These are phyloP conservation scores for Eupelmus urozonus DNA, from an alignment of 2,888 invertebrate genomes.

Conservation along the genomic window DNA sequence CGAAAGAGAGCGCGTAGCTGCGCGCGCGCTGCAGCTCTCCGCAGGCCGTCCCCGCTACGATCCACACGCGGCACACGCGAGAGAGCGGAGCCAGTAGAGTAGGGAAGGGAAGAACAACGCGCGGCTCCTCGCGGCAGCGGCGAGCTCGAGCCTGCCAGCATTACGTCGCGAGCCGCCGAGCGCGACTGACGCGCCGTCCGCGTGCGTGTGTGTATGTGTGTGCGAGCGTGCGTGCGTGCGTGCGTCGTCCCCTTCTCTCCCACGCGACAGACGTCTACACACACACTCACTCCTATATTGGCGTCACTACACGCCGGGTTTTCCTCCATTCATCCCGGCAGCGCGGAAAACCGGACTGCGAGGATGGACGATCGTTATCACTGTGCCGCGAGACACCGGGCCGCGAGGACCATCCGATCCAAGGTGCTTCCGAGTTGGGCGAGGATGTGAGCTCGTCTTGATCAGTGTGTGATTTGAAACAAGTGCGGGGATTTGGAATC, in stretches of 20 bases:
- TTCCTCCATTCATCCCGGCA: background rate
- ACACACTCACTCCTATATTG: background rate
- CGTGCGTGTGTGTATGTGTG: background rate
- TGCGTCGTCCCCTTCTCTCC: background rate
- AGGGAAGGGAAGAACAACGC: background rate
- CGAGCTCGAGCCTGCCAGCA: slow-evolving; percentile 65
- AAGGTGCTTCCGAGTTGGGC: too few relatives aligned
- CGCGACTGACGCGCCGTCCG: slow-evolving; percentile 64
- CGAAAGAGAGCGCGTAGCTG: slow-evolving; percentile 2
- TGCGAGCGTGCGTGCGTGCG: background rate
- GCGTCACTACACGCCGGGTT: too few relatives aligned
- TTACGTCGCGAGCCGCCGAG: slow-evolving; percentile 76
- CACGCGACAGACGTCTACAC: background rate
- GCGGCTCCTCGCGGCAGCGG: background rate
- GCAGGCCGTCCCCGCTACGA: too few relatives aligned
- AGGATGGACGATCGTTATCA: background rate
- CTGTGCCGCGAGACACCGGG: background rate
- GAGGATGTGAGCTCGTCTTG: too few relatives aligned
- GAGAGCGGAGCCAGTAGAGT: slow-evolving; percentile 32
- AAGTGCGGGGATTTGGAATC: too few relatives aligned
- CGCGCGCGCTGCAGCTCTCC: slow-evolving; percentile 2
- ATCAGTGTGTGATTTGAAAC: too few relatives aligned
- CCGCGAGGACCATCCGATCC: background rate
- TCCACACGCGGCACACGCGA: slow-evolving; percentile 24
- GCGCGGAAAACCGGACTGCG: background rate